A percentile compares a stretch with the other conserved stretches of the same genome.
Evolutionary conservation across 2,797 vertebrate genomes (phyloP).

Genomic region (Enteromius radiatus): DNA sequence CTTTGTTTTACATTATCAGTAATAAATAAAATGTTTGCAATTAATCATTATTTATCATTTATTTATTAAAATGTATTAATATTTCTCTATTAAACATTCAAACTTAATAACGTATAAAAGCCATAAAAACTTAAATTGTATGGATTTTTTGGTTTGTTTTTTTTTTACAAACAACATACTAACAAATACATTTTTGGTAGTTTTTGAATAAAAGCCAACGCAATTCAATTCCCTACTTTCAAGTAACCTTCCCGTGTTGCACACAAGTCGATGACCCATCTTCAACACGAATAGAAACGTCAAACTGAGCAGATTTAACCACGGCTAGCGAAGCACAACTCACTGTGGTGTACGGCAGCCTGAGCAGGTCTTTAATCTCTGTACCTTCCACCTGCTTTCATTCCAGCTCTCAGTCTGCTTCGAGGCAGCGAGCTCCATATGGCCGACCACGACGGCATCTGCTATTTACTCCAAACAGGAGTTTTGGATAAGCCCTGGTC

Average conservation of each 20-base stretch:
- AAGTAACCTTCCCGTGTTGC: neutral
- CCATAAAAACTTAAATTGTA: too few species aligned
- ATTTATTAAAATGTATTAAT: neutral
- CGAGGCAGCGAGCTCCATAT: slow-evolving; percentile 54
- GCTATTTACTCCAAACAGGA: slow-evolving; percentile 60
- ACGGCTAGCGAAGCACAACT: neutral
- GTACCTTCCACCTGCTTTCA: slow-evolving; percentile 55
- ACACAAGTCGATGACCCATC: neutral
- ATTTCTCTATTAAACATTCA: neutral
- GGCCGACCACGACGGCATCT: slow-evolving; percentile 57
- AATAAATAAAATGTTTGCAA: neutral
- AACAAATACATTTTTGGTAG: neutral
- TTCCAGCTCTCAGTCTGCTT: slow-evolving; percentile 35
- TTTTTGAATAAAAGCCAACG: neutral
- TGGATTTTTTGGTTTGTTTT: too few species aligned
- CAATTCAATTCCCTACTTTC: neutral
- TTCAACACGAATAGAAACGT: slow-evolving; percentile 8
- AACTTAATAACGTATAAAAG: too few species aligned
- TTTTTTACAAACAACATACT: neutral
- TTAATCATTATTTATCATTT: neutral
- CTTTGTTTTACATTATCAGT: neutral
- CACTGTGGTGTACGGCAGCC: neutral
- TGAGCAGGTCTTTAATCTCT: slow-evolving; percentile 43
- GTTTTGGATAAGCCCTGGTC: slow-evolving; percentile 47
- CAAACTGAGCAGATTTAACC: slow-evolving; percentile 2